A percentile compares a stretch with the other conserved stretches of the same genome.
Evolutionary conservation across 2,113 vertebrate species (phyloP).

Genomic region (Heloderma charlesbogerti): DNA sequence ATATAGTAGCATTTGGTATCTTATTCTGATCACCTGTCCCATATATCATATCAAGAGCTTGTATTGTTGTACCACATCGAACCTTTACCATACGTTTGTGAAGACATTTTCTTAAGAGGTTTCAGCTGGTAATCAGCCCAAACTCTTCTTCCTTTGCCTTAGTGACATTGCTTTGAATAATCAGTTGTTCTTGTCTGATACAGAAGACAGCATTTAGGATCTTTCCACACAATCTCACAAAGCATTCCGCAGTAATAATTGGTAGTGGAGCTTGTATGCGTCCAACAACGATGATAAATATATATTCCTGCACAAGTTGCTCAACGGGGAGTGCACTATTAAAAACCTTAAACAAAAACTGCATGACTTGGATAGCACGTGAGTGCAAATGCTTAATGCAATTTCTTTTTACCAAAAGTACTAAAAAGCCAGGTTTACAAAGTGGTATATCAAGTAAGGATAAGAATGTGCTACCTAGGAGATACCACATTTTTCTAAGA

Average conservation of each 20-base stretch:
- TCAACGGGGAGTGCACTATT: conserved; percentile 12
- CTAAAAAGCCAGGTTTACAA: background rate
- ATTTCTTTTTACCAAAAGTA: background rate
- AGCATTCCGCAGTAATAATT: background rate
- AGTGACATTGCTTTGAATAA: conserved; percentile 1
- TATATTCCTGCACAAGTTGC: background rate
- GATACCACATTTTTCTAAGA: conserved; percentile 7
- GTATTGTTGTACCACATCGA: conserved; percentile 16
- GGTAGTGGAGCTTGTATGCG: background rate
- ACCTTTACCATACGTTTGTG: background rate
- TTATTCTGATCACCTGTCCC: conserved; percentile 36
- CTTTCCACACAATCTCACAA: conserved; percentile 24
- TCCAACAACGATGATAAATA: background rate
- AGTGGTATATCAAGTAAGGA: background rate
- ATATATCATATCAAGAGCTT: background rate
- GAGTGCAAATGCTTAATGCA: background rate
- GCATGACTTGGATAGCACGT: background rate
- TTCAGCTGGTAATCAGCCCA: background rate
- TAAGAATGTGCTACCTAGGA: background rate
- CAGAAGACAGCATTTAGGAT: background rate
- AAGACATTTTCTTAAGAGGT: conserved; percentile 31
- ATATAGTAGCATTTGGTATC: background rate
- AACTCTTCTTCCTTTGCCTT: conserved; percentile 1
- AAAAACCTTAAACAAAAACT: background rate
- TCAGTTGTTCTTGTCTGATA: background rate